Conservation (phyloP, 2,797 vertebrate genomes). For the Enteromius unitaeniatus region DNA sequence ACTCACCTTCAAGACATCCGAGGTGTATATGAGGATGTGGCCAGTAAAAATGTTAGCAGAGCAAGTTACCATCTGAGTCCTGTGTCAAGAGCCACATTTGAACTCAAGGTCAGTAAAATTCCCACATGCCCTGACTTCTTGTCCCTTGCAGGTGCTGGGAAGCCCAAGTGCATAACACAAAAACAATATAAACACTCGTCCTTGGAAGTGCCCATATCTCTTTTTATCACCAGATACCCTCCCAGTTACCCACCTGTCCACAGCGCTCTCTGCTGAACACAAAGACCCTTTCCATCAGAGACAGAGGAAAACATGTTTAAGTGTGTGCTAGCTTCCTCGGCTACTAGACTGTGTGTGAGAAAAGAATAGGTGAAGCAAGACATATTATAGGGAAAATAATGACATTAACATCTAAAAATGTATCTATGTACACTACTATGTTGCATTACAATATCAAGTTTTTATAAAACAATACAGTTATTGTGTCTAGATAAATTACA, state of each 20-base stretch:
- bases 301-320: not conserved
- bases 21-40: not conserved
- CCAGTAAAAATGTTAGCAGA: not conserved
- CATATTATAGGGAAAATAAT: not conserved
- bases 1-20: too few relatives aligned
- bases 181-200: slow-evolving; percentile 5
- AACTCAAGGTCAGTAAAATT: not conserved
- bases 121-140: not conserved
- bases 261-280: not conserved
- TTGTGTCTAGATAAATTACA: too few relatives aligned
- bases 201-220: slow-evolving; percentile 15
- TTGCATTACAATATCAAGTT: not conserved
- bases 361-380: not conserved
- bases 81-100: not conserved
- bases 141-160: not conserved
- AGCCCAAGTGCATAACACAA: not conserved
- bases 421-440: not conserved
- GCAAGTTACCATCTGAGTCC: not conserved
- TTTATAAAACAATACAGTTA: too few relatives aligned
- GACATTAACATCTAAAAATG: not conserved
- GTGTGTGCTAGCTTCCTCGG: not conserved
- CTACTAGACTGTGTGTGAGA: not conserved
- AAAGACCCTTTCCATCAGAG: not conserved
- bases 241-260: slow-evolving; percentile 15
- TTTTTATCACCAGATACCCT: slow-evolving; percentile 20